Evolutionary conservation across 2,888 invertebrate species (phyloP), one percentile per base, ranked within the genome.

Genomic region (Malthinus seriepunctatus): DNA sequence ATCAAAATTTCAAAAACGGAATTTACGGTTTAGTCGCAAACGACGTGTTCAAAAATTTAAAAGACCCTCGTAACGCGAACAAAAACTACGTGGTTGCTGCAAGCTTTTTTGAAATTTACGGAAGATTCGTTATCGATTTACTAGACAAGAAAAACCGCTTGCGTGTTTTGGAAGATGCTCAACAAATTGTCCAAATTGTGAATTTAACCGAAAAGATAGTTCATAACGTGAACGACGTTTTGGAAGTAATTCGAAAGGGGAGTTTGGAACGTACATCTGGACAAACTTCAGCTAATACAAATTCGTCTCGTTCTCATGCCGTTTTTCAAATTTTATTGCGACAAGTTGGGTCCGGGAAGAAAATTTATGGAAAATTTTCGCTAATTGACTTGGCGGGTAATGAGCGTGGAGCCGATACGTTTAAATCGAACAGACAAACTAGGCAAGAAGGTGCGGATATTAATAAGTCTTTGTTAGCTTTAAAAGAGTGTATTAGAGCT

Each of bases 81-180:
- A 84, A 91, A 71, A 93, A 95, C 80, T 86, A 97, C 67, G 85
- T 88, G 65, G 93, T 98, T 6, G 92, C 93, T 37, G 93, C 96
- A 46, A 95, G 95, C 73, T 99, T 98, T 83, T 99, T 99, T 82
- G 99, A 99, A 82, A 99, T 99, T 69, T 99, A 99, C 80, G 97
- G 97, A 73, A 97, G 97, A 70, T 95, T 98, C 84, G 83, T 93
- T 53, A 93, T 93, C 76, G 94, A 94, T 80, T 80, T 94, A 45
- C 79, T 94, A 56, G 93, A 95, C 58, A 92, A 94, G 71, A 98
- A 98, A 79, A 88, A 92, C 69, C 94, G 97, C 75, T 83, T 99
- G 37, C 86, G 97, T 44, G 97, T 99, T 15, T 78, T 99, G 61
- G 98, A 99, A 80, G 98, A 99, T 80, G 97, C 96, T 60, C 96